phyloP scores from a whole-genome alignment of 1,140 invertebrate species.

The Bursaphelenchus mucronatus region DNA sequence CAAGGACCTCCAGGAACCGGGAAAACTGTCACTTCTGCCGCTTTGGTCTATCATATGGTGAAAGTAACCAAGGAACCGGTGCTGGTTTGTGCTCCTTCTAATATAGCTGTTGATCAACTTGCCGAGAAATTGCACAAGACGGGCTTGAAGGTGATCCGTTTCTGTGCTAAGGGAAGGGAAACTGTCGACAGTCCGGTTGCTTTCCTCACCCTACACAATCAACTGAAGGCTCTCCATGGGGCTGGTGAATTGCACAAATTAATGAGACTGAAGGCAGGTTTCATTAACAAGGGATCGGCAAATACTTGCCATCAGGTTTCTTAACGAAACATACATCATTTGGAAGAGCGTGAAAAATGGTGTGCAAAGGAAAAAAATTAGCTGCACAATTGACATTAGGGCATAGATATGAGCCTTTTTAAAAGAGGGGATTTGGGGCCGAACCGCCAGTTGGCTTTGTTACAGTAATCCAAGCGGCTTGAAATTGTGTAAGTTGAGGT shows the following conservation, averaged over 20 bases:
- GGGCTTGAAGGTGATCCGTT: constrained; percentile 86
- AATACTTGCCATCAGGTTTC: no score
- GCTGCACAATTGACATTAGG: no score
- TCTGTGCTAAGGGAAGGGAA: constrained; percentile 96
- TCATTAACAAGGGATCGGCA: no score
- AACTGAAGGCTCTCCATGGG: constrained; percentile 84
- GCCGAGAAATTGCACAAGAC: constrained; percentile 98
- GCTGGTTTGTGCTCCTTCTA: constrained; percentile 94
- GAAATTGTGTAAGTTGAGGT: no score
- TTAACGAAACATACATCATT: no score
- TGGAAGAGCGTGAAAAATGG: no score
- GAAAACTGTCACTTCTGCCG: constrained; percentile 98
- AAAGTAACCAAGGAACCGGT: constrained; percentile 85
- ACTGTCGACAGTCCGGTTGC: constrained; percentile 95
- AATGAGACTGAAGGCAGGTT: constrained; percentile 72
- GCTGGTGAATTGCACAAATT: constrained; percentile 82
- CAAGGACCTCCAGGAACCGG: constrained; percentile 67
- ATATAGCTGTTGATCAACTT: constrained; percentile 97
- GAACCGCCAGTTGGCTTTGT: no score
- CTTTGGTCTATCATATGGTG: constrained; percentile 95
- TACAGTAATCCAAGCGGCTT: no score
- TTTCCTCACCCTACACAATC: constrained; percentile 92
- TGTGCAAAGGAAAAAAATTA: no score
- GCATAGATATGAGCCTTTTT: no score
- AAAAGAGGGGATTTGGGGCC: no score